Percentiles rank a stretch among this genome's conserved stretches.
Evolutionary conservation across 2,888 invertebrate genomes (phyloP).

Genomic region (Bombyx huttoni): DNA sequence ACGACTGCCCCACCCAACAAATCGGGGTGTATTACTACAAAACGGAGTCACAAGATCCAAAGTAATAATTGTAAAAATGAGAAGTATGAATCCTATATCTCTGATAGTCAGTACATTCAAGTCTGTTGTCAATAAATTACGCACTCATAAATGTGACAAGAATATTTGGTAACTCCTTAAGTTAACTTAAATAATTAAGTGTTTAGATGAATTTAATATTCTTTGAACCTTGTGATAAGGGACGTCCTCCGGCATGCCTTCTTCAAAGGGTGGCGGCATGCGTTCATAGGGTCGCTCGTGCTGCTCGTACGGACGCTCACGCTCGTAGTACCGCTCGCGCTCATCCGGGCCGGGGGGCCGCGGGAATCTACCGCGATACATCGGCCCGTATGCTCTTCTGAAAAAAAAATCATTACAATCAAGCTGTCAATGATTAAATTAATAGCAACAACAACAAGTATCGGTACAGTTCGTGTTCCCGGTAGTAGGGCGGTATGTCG

Average conservation of each 20-base stretch:
- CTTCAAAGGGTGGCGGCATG: conserved; percentile 51
- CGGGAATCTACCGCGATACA: conserved; percentile 47
- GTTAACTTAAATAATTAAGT: not conserved
- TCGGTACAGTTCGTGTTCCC: conserved; percentile 42
- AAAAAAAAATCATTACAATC: not conserved
- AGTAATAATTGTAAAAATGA: too few species aligned
- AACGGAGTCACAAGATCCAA: too few species aligned
- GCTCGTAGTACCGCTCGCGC: conserved; percentile 49
- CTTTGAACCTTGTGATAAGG: conserved; percentile 44
- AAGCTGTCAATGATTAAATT: not conserved
- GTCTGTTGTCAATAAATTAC: not conserved
- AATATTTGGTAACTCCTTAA: not conserved
- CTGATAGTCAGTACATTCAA: not conserved
- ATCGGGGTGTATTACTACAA: too few species aligned
- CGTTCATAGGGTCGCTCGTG: conserved; percentile 47
- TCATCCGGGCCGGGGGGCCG: conserved; percentile 29
- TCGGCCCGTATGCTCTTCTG: conserved; percentile 32
- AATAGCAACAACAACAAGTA: conserved; percentile 6
- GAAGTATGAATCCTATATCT: too few species aligned
- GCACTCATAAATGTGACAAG: not conserved
- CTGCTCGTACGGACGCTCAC: conserved; percentile 44
- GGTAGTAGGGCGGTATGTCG: conserved; percentile 29
- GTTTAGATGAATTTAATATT: not conserved
- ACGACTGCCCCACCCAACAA: too few species aligned
- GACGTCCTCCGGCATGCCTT: conserved; percentile 38